Evolutionary conservation across 1,140 invertebrate genomes (phyloP).

Genomic region (Zaprionus inermis): DNA sequence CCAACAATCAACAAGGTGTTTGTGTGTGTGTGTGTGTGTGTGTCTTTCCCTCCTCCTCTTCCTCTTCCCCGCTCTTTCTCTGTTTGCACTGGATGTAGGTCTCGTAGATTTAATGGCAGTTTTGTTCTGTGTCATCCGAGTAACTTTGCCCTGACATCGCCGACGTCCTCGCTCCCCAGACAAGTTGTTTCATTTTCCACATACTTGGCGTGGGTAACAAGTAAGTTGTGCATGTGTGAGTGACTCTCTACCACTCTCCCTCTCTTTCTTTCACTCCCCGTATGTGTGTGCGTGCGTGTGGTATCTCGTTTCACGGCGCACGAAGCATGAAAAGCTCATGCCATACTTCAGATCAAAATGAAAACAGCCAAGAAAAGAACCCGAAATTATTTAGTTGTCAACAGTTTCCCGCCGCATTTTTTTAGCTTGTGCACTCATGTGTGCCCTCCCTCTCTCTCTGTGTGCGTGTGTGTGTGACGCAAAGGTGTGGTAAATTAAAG

Average conservation of each 20-base stretch:
- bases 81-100: slow-evolving; percentile 23
- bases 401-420: slow-evolving; percentile 51
- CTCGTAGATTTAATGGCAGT: slow-evolving; percentile 60
- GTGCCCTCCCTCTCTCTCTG: not conserved
- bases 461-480: not conserved
- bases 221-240: slow-evolving; percentile 32
- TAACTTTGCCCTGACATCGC: slow-evolving; percentile 51
- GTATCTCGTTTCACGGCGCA: slow-evolving; percentile 73
- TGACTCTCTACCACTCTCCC: slow-evolving; percentile 10
- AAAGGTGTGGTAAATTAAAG: slow-evolving; percentile 59
- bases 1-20: slow-evolving; percentile 65
- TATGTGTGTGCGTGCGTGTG: slow-evolving; percentile 14
- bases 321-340: slow-evolving; percentile 66
- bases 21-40: slow-evolving; percentile 13
- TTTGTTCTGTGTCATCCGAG: slow-evolving; percentile 62
- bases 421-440: slow-evolving; percentile 28
- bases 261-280: not conserved
- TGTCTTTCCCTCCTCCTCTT: not conserved
- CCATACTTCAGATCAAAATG: slow-evolving; percentile 33
- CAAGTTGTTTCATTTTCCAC: slow-evolving; percentile 69
- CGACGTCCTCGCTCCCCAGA: not conserved
- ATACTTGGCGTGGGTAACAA: slow-evolving; percentile 49
- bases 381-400: slow-evolving; percentile 54
- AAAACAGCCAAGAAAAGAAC: slow-evolving; percentile 17
- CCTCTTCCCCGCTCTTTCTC: not conserved